Percentiles rank a stretch among this genome's conserved stretches.
Conservation (phyloP, 2,888 invertebrate species). For the Apotomis capreana region DNA sequence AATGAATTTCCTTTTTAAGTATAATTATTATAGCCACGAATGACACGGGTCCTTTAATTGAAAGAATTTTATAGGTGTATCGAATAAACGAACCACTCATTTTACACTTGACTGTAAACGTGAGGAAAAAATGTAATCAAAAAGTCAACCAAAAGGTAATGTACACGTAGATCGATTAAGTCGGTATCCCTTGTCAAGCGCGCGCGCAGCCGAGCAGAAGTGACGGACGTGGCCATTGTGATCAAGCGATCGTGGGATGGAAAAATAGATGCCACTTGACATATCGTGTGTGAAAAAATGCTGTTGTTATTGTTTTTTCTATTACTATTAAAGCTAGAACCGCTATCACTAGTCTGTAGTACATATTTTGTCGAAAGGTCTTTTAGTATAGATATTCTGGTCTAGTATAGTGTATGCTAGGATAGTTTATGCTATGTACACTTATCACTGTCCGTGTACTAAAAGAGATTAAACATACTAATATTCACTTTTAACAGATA, state of each 20-base stretch:
- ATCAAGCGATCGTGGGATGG: slow-evolving; percentile 48
- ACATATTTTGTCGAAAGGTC: not conserved
- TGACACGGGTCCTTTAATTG: too few species aligned
- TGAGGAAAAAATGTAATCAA: slow-evolving; percentile 20
- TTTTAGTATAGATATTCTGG: not conserved
- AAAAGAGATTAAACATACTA: too few species aligned
- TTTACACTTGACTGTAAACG: slow-evolving; percentile 22
- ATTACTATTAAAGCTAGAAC: not conserved
- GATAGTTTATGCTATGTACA: too few species aligned
- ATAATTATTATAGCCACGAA: too few species aligned
- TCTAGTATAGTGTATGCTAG: too few species aligned
- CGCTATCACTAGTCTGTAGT: not conserved
- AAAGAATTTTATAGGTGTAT: not conserved
- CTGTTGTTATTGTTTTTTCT: slow-evolving; percentile 27
- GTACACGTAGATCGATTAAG: slow-evolving; percentile 32
- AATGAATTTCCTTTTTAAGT: too few species aligned
- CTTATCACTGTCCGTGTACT: too few species aligned
- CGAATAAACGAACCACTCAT: not conserved
- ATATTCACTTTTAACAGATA: too few species aligned
- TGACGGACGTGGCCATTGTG: slow-evolving; percentile 52
- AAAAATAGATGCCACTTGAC: slow-evolving; percentile 40
- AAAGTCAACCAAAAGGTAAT: slow-evolving; percentile 25
- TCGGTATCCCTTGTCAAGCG: slow-evolving; percentile 47
- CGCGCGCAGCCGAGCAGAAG: slow-evolving; percentile 55
- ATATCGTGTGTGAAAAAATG: slow-evolving; percentile 39